Conservation (phyloP, 2,113 vertebrate species). For the Nibea coibor region DNA sequence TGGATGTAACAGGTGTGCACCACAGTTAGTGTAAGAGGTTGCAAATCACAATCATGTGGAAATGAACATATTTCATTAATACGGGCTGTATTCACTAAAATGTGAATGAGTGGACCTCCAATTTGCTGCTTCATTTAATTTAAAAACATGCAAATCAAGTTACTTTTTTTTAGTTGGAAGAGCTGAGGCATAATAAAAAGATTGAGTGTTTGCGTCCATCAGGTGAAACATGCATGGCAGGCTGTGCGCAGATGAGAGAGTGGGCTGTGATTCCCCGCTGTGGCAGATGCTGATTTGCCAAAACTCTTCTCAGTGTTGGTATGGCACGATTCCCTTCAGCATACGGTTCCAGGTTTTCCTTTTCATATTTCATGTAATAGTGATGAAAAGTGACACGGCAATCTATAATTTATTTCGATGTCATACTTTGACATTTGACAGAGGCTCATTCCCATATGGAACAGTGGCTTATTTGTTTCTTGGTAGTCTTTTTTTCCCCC, state of each 20-base stretch:
- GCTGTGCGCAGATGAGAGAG: slow-evolving; percentile 12
- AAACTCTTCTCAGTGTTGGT: slow-evolving; percentile 38
- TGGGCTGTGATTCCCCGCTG: slow-evolving; percentile 18
- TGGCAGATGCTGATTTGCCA: slow-evolving; percentile 19
- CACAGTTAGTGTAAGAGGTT: slow-evolving; percentile 4
- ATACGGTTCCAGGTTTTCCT: slow-evolving; percentile 33
- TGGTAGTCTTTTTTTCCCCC: background rate
- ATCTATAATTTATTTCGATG: slow-evolving; percentile 40
- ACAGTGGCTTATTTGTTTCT: slow-evolving; percentile 45
- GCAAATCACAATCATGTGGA: slow-evolving; percentile 12
- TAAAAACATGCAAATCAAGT: slow-evolving; percentile 16
- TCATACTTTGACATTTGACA: slow-evolving; percentile 38
- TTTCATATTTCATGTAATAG: slow-evolving; percentile 33
- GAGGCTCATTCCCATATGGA: slow-evolving; percentile 18
- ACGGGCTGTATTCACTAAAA: background rate
- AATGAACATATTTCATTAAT: slow-evolving; percentile 9
- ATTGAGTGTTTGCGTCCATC: slow-evolving; percentile 14
- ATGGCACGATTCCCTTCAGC: slow-evolving; percentile 22
- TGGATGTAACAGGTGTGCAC: slow-evolving; percentile 19
- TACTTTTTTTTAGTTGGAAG: slow-evolving; percentile 14
- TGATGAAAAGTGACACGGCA: slow-evolving; percentile 60
- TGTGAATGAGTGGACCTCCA: background rate
- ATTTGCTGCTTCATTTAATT: background rate
- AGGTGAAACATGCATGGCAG: slow-evolving; percentile 26
- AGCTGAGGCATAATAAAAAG: slow-evolving; percentile 21